Percentiles rank a stretch among this genome's conserved stretches.
Evolutionary conservation across 2,888 invertebrate genomes (phyloP).

Genomic region (Macaria notata): DNA sequence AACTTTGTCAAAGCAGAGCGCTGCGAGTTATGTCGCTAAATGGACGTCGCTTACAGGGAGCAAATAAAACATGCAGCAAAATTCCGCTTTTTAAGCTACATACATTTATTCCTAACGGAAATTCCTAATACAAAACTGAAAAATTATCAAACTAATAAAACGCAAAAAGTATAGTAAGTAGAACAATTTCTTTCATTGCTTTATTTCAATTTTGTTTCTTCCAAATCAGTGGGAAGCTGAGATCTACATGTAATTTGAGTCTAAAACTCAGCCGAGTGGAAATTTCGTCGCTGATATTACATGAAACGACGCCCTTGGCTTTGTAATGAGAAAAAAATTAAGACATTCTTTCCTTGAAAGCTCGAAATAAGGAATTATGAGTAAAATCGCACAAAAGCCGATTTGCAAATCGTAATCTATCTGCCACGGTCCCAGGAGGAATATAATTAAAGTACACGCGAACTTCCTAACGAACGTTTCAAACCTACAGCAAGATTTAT

Average conservation of each 20-base stretch:
- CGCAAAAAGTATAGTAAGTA: too few relatives aligned
- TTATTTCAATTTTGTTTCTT: too few relatives aligned
- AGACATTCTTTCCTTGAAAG: background rate
- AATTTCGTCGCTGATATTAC: too few relatives aligned
- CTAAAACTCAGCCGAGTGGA: too few relatives aligned
- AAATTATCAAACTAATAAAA: too few relatives aligned
- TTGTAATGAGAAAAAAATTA: constrained; percentile 2
- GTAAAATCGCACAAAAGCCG: constrained; percentile 8
- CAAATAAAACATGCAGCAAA: too few relatives aligned
- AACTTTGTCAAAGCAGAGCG: constrained; percentile 4
- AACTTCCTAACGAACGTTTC: constrained; percentile 19
- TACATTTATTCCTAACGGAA: too few relatives aligned
- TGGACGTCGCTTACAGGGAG: background rate
- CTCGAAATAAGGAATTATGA: constrained; percentile 8
- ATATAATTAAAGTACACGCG: constrained; percentile 17
- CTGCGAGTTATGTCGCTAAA: constrained; percentile 1
- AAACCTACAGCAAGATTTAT: constrained; percentile 15
- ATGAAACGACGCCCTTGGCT: background rate
- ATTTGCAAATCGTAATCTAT: constrained; percentile 7
- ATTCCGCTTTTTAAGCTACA: too few relatives aligned
- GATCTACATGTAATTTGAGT: too few relatives aligned
- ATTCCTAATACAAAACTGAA: too few relatives aligned
- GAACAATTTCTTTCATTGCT: too few relatives aligned
- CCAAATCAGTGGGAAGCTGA: too few relatives aligned
- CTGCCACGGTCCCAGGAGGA: constrained; percentile 5